Evolutionary conservation across 2,888 invertebrate species (phyloP).

Genomic region (Leucania comma): DNA sequence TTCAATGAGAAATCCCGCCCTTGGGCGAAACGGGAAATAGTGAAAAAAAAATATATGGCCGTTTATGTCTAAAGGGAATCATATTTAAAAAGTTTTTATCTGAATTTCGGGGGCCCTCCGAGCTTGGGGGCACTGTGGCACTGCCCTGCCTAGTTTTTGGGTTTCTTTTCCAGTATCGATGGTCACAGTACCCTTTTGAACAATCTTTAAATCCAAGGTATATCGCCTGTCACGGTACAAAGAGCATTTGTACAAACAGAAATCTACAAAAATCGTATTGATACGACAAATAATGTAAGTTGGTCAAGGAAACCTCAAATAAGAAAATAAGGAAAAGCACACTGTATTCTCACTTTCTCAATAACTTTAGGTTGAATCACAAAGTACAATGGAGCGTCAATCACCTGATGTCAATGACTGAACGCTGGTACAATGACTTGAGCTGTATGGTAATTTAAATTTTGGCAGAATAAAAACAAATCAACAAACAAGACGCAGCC

Average conservation of each 20-base stretch:
- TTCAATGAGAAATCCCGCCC: too few relatives aligned
- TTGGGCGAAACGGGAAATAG: too few relatives aligned
- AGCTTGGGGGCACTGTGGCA: too few relatives aligned
- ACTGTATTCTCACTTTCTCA: conserved; percentile 42
- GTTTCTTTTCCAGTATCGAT: too few relatives aligned
- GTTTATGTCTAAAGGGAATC: too few relatives aligned
- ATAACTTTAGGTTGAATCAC: conserved; percentile 52
- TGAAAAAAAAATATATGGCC: too few relatives aligned
- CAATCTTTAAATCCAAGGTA: background rate
- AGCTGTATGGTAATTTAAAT: conserved; percentile 31
- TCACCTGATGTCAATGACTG: conserved; percentile 58
- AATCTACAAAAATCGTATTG: background rate
- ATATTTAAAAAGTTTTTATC: too few relatives aligned
- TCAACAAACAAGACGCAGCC: background rate
- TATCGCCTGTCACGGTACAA: background rate
- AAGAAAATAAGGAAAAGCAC: conserved; percentile 31
- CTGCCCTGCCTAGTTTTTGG: too few relatives aligned
- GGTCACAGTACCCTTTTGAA: too few relatives aligned
- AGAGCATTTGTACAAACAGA: background rate
- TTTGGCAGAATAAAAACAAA: conserved; percentile 21
- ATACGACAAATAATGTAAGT: background rate
- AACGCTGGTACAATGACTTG: conserved; percentile 46
- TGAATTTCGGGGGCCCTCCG: too few relatives aligned
- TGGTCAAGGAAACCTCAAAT: conserved; percentile 33
- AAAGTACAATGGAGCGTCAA: conserved; percentile 49